Evolutionary conservation across 2,797 vertebrate genomes (phyloP).

Genomic region (Hozukius guyotensis): DNA sequence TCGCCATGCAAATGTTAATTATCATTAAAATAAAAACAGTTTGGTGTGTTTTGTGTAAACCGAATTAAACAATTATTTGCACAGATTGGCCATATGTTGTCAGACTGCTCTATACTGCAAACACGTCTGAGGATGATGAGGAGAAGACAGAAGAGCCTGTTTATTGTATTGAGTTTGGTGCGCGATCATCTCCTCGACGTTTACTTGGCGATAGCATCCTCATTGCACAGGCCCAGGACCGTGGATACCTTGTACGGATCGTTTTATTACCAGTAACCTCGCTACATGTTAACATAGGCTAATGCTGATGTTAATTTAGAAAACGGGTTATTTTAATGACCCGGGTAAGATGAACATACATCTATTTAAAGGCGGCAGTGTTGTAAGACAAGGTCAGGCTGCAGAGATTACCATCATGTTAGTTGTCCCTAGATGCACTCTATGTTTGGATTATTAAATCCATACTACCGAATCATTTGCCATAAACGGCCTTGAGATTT

Average conservation of each 20-base stretch:
- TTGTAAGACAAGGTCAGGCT: slow-evolving; percentile 26
- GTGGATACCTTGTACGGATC: background rate
- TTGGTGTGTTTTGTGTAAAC: background rate
- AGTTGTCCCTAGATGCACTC: background rate
- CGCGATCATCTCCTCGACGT: background rate
- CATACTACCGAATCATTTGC: background rate
- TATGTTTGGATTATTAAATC: background rate
- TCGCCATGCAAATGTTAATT: background rate
- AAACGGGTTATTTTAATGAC: slow-evolving; percentile 24
- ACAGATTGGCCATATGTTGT: accelerated
- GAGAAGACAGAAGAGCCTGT: background rate
- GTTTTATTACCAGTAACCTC: background rate
- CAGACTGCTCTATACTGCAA: accelerated
- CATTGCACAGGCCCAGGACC: background rate
- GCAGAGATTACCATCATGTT: slow-evolving; percentile 5
- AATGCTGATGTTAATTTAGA: background rate
- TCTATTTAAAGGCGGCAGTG: slow-evolving; percentile 36
- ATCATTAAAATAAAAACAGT: no score
- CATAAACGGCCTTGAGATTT: background rate
- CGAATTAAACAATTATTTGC: background rate
- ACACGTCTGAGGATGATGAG: background rate
- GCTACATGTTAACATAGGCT: background rate
- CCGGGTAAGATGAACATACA: slow-evolving; percentile 14
- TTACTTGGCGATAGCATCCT: background rate
- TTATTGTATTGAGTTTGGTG: slow-evolving; percentile 13